These are phyloP conservation scores for Halcyon senegalensis DNA, from an alignment of 2,113 vertebrate genomes.

Conservation along the genomic window DNA sequence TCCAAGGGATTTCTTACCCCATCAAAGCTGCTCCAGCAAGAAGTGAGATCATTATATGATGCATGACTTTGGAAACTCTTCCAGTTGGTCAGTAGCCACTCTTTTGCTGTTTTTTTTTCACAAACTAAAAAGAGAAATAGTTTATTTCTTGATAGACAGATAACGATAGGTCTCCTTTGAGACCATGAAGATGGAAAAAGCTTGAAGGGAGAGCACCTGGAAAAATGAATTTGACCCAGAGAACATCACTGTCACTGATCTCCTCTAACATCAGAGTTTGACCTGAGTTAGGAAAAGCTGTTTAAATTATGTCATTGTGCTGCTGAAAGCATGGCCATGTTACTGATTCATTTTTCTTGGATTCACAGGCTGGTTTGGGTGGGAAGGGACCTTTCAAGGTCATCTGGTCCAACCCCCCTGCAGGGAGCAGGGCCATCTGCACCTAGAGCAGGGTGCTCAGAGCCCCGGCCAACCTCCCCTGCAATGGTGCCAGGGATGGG, in stretches of 20 bases:
- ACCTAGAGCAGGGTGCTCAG: too few species aligned
- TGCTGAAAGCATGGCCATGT: background rate
- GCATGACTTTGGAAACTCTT: background rate
- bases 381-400: too few species aligned
- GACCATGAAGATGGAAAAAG: background rate
- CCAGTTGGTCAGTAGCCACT: constrained; percentile 25
- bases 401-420: too few species aligned
- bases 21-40: background rate
- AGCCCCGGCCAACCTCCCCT: too few species aligned
- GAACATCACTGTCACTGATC: background rate
- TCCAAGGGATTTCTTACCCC: constrained; percentile 16
- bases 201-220: background rate
- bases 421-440: too few species aligned
- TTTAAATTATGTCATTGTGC: background rate
- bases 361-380: background rate
- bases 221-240: background rate
- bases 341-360: background rate
- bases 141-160: background rate
- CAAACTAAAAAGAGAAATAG: constrained; percentile 4
- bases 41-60: background rate
- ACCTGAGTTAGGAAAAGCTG: background rate
- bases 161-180: background rate
- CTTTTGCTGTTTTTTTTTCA: background rate
- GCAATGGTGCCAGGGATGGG: too few species aligned
- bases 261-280: background rate